Base-by-base conservation (phyloP, 35 echinoderm and acorn worm genomes). In the Heliocidaris tuberculata region DNA sequence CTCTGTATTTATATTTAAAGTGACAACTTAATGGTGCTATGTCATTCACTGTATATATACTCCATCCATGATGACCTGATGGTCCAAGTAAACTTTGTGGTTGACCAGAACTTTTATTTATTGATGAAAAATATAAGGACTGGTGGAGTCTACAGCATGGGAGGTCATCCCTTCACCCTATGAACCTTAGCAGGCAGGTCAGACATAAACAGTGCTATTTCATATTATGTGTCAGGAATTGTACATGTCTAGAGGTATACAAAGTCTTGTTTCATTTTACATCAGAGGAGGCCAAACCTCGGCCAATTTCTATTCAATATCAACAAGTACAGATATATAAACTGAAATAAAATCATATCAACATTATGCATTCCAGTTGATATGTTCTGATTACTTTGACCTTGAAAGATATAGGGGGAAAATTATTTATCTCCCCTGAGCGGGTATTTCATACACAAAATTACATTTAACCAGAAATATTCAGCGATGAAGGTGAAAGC, bases 1-100 rank as follows among this genome's bases (percentile, higher is more conserved):
- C 65, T 27, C 65, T 78, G 65, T 78, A 78, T 78, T 78, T 78
- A 78, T 78, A 78, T 78, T 19, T n/a, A 78, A 78, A 78, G 65
- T 78, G 65, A 78, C 65, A 78, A 78, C 21, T 78, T 78, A 24
- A 78, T 78, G 65, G 65, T 78, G 65, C 65, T 78, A 78, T 27
- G 65, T 78, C 65, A 78, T 78, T 78, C 21, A 78, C 65, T 78
- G 65, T 78, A 78, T 78, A 78, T 78, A 78, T 78, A 78, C 65
- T 78, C 21, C 65, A n/a, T 19, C 65, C 65, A 78, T 21, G 65
- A 78, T 78, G 65, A 78, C 65, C 65, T 78, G 65, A 78, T 78
- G 65, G 3, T 5, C 2, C 65, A 78, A 78, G 65, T 78, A 78
- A 78, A 78, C 65, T 78, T 78, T 78, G 65, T n/a, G 65, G 65